Conservation (phyloP, 2,888 invertebrate species). For the Muscina levida region DNA sequence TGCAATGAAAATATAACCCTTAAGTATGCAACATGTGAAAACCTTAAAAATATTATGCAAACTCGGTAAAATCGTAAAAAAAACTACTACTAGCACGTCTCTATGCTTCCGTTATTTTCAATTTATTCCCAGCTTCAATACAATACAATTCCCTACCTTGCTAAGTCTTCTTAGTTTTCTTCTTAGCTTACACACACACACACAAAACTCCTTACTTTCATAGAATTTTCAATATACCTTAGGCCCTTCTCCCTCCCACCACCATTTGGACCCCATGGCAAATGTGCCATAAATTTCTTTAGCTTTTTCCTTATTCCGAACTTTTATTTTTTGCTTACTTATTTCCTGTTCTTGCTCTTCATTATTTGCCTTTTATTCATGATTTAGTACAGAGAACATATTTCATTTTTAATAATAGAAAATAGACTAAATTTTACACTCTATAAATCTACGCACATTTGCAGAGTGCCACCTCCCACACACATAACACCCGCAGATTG, state of each 20-base stretch:
- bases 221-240: constrained; percentile 15
- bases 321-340: constrained; percentile 5
- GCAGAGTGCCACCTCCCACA: background rate
- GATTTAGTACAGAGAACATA: constrained; percentile 12
- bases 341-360: background rate
- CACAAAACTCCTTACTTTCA: background rate
- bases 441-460: constrained; percentile 25
- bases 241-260: background rate
- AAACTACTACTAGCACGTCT: no score
- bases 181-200: no score
- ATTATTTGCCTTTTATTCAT: constrained; percentile 26
- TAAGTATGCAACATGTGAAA: no score
- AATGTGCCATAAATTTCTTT: constrained; percentile 19
- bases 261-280: background rate
- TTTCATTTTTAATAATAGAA: constrained; percentile 35
- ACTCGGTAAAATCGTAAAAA: no score
- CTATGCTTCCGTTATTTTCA: no score
- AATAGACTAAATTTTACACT: constrained; percentile 29
- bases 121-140: no score
- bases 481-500: no score
- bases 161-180: no score
- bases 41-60: no score
- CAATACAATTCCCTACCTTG: no score
- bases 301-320: background rate
- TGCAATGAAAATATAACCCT: no score